phyloP scores from a whole-genome alignment of 1,140 invertebrate species.

The Campodea augens region DNA sequence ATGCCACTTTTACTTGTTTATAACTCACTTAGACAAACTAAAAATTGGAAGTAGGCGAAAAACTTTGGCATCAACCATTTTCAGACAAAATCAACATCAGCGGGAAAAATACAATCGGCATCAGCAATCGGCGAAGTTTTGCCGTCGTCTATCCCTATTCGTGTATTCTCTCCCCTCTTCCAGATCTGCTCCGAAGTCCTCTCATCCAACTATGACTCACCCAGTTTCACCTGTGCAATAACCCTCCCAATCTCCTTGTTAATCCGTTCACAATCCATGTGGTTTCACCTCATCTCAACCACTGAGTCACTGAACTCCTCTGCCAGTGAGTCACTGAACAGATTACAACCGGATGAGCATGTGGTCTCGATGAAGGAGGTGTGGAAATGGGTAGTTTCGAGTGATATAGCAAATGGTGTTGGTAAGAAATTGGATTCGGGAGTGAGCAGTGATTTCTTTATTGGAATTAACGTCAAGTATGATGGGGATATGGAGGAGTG shows the following conservation, averaged over 20 bases:
- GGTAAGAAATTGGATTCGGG: slow-evolving; percentile 24
- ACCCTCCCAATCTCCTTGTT: slow-evolving; percentile 27
- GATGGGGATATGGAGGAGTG: slow-evolving; percentile 32
- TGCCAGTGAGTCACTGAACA: slow-evolving; percentile 16
- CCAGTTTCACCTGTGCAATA: slow-evolving; percentile 28
- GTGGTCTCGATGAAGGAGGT: slow-evolving; percentile 36
- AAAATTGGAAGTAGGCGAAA: slow-evolving; percentile 23
- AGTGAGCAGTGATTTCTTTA: slow-evolving; percentile 29
- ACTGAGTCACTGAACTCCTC: slow-evolving; percentile 15
- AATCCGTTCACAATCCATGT: slow-evolving; percentile 28
- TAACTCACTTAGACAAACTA: slow-evolving; percentile 20
- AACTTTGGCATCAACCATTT: slow-evolving; percentile 23
- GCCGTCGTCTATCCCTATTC: not conserved
- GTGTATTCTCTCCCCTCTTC: slow-evolving; percentile 11
- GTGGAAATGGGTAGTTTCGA: slow-evolving; percentile 37
- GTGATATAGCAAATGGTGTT: slow-evolving; percentile 24
- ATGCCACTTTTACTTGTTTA: not conserved
- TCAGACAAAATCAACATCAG: slow-evolving; percentile 24
- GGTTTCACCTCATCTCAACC: slow-evolving; percentile 21
- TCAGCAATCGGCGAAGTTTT: not conserved
- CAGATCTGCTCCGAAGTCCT: slow-evolving; percentile 23
- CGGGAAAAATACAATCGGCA: slow-evolving; percentile 7
- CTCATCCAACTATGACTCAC: slow-evolving; percentile 23
- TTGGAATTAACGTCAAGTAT: slow-evolving; percentile 30
- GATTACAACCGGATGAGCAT: slow-evolving; percentile 18